Evolutionary conservation across 1,140 invertebrate species (phyloP).

Genomic region (Hyphantria cunea): DNA sequence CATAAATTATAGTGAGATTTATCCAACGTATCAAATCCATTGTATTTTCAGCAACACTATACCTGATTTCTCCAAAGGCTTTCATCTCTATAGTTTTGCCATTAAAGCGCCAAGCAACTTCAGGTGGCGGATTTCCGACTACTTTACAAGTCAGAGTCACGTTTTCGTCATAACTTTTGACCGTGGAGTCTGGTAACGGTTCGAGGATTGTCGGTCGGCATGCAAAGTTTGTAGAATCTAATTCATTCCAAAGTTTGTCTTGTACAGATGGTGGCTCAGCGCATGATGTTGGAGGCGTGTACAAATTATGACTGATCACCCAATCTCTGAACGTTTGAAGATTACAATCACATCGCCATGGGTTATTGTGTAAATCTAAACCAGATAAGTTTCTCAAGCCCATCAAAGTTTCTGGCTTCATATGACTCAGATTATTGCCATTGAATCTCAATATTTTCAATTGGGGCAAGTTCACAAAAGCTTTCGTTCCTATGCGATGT

Average conservation of each 20-base stretch:
- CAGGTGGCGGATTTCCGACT: constrained; percentile 88
- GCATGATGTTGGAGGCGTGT: constrained; percentile 88
- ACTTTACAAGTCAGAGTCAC: constrained; percentile 91
- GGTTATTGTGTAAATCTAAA: constrained; percentile 90
- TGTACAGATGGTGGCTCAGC: constrained; percentile 84
- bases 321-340: constrained; percentile 90
- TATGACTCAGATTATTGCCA: constrained; percentile 87
- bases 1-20: constrained; percentile 89
- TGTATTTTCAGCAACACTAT: constrained; percentile 77
- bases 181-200: constrained; percentile 77
- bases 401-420: constrained; percentile 84
- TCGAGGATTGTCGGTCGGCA: constrained; percentile 89
- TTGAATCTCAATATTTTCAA: constrained; percentile 87
- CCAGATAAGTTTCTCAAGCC: constrained; percentile 86
- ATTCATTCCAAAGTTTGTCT: constrained; percentile 87
- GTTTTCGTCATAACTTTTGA: constrained; percentile 85
- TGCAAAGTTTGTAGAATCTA: constrained; percentile 89
- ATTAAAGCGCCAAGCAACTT: constrained; percentile 89
- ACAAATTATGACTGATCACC: constrained; percentile 87
- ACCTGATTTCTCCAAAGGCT: constrained; percentile 80
- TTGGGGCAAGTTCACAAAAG: constrained; percentile 86
- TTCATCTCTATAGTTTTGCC: constrained; percentile 82
- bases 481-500: constrained; percentile 84
- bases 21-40: constrained; percentile 85
- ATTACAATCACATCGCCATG: constrained; percentile 94